Conservation (phyloP, 2,888 invertebrate genomes). For the Cyclophora punctaria region DNA sequence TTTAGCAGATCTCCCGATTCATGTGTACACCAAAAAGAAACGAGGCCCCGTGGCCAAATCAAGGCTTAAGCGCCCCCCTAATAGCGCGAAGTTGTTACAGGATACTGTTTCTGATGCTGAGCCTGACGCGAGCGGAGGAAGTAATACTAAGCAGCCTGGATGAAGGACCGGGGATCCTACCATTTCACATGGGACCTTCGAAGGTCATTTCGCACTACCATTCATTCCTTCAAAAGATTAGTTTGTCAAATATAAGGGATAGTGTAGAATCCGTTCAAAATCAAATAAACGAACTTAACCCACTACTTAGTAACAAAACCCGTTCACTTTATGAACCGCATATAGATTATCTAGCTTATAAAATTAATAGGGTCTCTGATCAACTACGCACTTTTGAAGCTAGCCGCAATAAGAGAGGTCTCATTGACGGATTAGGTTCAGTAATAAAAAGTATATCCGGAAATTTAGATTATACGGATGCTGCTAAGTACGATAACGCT, state of each 20-base stretch:
- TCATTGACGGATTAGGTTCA: slow-evolving; percentile 7
- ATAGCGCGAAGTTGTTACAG: slow-evolving; percentile 21
- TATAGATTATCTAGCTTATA: background rate
- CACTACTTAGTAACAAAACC: background rate
- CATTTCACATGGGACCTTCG: slow-evolving; percentile 7
- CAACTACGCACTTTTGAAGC: background rate
- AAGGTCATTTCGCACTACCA: background rate
- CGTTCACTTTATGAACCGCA: background rate
- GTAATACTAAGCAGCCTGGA: slow-evolving; percentile 7
- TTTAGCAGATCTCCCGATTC: slow-evolving; percentile 20
- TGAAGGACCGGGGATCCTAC: slow-evolving; percentile 16
- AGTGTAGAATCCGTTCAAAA: background rate
- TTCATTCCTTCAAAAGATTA: background rate
- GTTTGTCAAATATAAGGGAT: background rate
- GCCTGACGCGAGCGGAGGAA: slow-evolving; percentile 1
- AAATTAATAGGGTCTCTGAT: background rate
- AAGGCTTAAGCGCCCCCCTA: slow-evolving; percentile 17
- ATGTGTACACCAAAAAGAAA: slow-evolving; percentile 21
- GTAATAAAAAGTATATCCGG: slow-evolving; percentile 8
- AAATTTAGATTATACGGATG: slow-evolving; percentile 14
- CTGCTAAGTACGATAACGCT: slow-evolving; percentile 17
- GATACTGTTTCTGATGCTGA: slow-evolving; percentile 1
- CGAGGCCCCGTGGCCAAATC: slow-evolving; percentile 16
- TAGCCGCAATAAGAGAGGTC: slow-evolving; percentile 2
- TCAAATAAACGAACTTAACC: background rate